A percentile compares a stretch with the other conserved stretches of the same genome.
Conservation (phyloP, 1,140 invertebrate species). For the Tetraneura akinire region DNA sequence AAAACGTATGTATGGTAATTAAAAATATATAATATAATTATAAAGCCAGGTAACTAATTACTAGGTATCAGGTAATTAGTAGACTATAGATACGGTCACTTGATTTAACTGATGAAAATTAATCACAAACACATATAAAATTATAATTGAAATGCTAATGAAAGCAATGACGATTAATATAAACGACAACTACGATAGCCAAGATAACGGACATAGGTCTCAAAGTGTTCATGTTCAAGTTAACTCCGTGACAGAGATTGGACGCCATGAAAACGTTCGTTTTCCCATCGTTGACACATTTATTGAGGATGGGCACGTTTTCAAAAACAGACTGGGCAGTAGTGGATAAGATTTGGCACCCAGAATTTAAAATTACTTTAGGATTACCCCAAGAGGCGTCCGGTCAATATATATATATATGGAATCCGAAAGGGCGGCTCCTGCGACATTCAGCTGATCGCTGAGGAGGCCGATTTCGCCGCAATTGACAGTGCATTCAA, state of each 20-base stretch:
- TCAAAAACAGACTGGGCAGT: accelerated
- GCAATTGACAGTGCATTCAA: background rate
- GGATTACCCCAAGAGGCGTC: background rate
- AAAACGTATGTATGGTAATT: too few species aligned
- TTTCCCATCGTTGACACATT: background rate
- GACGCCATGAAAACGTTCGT: background rate
- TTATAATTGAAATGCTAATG: too few species aligned
- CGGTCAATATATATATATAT: accelerated
- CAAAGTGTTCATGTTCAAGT: background rate
- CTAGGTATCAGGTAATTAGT: too few species aligned
- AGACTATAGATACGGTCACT: too few species aligned
- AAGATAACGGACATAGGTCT: accelerated
- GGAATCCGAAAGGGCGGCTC: accelerated
- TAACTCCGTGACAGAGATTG: background rate
- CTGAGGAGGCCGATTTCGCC: background rate
- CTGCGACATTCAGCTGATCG: accelerated
- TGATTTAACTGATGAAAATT: too few species aligned
- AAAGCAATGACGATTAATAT: too few species aligned
- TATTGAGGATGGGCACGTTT: background rate
- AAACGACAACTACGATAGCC: too few species aligned
- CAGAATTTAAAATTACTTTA: accelerated
- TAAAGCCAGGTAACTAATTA: too few species aligned
- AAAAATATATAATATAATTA: too few species aligned
- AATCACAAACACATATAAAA: too few species aligned
- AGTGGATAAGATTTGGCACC: accelerated